Evolutionary conservation across 30 jellyfish, hydroid and myxozoan genomes (phyloP), one percentile per base, ranked within the genome.

Genomic region (Hydractinia echinata): DNA sequence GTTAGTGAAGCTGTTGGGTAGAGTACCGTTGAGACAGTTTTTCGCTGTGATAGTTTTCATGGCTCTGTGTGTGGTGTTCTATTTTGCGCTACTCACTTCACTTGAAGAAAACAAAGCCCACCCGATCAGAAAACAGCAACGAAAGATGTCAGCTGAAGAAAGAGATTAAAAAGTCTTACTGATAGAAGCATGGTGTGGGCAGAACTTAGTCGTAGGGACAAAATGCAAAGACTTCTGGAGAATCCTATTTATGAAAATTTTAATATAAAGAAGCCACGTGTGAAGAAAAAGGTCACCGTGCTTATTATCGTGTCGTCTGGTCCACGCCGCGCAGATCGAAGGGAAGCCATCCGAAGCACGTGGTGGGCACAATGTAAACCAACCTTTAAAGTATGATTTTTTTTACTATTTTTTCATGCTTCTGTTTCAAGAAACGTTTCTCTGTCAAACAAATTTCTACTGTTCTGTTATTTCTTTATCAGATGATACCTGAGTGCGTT

Each of bases 401-500:
- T 8, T 8, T 8, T 8, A 5, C 10, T 48, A 7, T 19, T n/a
- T 50, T 71, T 71, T 19, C n/a, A 58, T 58, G 1, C 3, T 58
- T 58, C 3, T 58, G 69, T 58, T 16, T 11, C 19, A 11, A 1
- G 15, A 58, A 58, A 58, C 15, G 69, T 58, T 58, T 16, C 3
- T 3, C 19, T 16, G 69, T 16, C 18, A 58, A 11, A 11, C 69
- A 30, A 30, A 30, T 30, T 30, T 30, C 44, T 30, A 30, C 44
- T 30, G 44, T 30, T 30, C 44, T 13, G 69, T 58, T 58, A 16
- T 58, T 13, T 64, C 4, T 76, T 10, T 81, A 76, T 56, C 54
- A 89, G 97, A 88, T 89, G 16, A 55, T 66, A 5, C 81, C 85
- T 49, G 77, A 81, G 67, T 90, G 97, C 58, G 66, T 90, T 67